phyloP scores from a whole-genome alignment of 2,113 vertebrate genomes.

The Nerophis ophidion region DNA sequence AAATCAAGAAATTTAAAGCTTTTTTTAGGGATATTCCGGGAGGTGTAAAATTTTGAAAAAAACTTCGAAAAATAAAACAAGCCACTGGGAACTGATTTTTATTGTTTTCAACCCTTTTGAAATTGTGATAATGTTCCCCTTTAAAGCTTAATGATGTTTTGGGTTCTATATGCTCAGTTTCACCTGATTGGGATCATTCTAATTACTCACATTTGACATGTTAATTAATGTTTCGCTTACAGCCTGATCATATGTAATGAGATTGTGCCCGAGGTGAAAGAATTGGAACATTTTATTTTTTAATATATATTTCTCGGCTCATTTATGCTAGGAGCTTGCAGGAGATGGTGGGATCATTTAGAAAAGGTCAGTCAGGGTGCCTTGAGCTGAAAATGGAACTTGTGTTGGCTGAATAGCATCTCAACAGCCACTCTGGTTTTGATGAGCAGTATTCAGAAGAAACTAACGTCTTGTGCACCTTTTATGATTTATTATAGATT shows the following conservation, averaged over 20 bases:
- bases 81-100: too few species aligned
- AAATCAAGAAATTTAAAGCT: too few species aligned
- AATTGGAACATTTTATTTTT: not conserved
- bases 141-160: too few species aligned
- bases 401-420: conserved; percentile 33
- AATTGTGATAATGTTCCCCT: too few species aligned
- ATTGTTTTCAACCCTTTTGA: too few species aligned
- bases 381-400: conserved; percentile 36
- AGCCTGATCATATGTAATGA: not conserved
- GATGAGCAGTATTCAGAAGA: conserved; percentile 54
- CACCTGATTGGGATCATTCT: not conserved
- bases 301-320: not conserved
- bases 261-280: too few species aligned
- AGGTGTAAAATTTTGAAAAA: too few species aligned
- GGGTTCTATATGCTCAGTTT: not conserved
- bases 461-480: conserved; percentile 53
- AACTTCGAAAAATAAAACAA: too few species aligned
- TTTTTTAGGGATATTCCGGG: too few species aligned
- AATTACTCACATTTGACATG: conserved; percentile 2
- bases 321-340: not conserved
- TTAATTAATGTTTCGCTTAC: conserved; percentile 6
- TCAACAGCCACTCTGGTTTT: conserved; percentile 37
- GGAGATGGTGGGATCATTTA: conserved; percentile 15
- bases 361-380: conserved; percentile 16
- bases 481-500: conserved; percentile 57